Evolutionary conservation across 1,140 invertebrate species (phyloP).

Genomic region (Papilio helenus): DNA sequence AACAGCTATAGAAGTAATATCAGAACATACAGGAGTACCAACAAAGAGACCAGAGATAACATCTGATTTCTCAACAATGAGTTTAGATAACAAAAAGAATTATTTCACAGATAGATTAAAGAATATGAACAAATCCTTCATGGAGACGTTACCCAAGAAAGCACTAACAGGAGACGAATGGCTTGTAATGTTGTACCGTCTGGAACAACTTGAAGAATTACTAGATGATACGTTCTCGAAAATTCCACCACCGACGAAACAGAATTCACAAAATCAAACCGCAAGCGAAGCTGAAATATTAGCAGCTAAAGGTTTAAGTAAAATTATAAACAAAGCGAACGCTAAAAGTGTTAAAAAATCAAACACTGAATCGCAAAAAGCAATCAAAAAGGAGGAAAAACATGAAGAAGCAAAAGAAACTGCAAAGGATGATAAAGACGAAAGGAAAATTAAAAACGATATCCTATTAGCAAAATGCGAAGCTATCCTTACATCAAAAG

Average conservation of each 20-base stretch:
- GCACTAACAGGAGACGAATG: constrained; percentile 71
- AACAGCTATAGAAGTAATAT: constrained; percentile 64
- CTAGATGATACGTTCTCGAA: constrained; percentile 66
- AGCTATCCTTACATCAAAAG: constrained; percentile 69
- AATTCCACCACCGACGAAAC: constrained; percentile 51
- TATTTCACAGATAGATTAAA: constrained; percentile 69
- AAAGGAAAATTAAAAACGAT: constrained; percentile 52
- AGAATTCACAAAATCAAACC: constrained; percentile 51
- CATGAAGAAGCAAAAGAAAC: constrained; percentile 47
- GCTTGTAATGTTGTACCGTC: constrained; percentile 73
- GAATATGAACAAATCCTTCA: constrained; percentile 72
- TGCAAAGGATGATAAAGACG: constrained; percentile 47
- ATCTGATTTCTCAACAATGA: constrained; percentile 60
- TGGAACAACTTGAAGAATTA: constrained; percentile 72
- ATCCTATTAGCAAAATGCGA: constrained; percentile 69
- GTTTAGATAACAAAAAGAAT: constrained; percentile 61
- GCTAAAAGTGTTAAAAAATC: constrained; percentile 58
- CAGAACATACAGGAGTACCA: constrained; percentile 64
- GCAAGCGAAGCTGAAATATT: constrained; percentile 78
- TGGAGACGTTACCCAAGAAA: constrained; percentile 72
- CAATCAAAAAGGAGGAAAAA: constrained; percentile 56
- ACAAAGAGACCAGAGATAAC: constrained; percentile 59
- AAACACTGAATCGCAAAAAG: constrained; percentile 49
- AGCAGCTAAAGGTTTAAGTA: constrained; percentile 76
- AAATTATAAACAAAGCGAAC: constrained; percentile 75